Evolutionary conservation across 2,113 vertebrate species (phyloP).

Genomic region (Anseranas semipalmata): DNA sequence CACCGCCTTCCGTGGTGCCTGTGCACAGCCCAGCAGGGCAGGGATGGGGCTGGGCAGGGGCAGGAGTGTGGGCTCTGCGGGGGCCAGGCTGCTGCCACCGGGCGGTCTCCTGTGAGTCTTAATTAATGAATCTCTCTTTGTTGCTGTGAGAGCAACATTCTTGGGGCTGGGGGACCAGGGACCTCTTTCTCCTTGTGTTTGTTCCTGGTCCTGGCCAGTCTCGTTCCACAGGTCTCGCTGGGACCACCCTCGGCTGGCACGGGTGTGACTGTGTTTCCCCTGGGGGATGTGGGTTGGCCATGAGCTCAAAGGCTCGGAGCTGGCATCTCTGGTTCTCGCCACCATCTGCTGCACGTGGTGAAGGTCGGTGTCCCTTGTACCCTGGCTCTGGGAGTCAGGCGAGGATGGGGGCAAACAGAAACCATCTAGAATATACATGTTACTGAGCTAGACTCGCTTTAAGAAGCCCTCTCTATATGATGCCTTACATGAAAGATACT

Average conservation of each 20-base stretch:
- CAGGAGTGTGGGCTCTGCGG: neutral
- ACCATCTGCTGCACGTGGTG: neutral
- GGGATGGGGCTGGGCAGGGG: neutral
- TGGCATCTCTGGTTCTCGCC: neutral
- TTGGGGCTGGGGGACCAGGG: neutral
- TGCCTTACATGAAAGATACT: slow-evolving; percentile 36
- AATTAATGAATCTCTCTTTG: neutral
- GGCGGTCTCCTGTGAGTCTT: neutral
- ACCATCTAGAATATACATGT: neutral
- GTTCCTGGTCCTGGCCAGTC: neutral
- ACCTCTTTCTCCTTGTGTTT: neutral
- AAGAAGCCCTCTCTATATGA: neutral
- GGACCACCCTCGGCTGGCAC: neutral
- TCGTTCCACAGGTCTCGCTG: neutral
- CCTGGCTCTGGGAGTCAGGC: neutral
- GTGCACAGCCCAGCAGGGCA: no score
- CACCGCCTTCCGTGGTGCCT: neutral
- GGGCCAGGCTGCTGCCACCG: neutral
- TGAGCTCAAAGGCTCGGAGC: neutral
- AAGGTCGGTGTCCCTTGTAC: neutral
- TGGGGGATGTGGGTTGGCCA: neutral
- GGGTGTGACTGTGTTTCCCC: neutral
- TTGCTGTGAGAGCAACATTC: accelerated
- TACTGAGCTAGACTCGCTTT: neutral
- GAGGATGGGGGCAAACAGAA: neutral